Percentiles rank a stretch among this genome's conserved stretches.
phyloP scores from a whole-genome alignment of 2,888 invertebrate genomes.

The Drosophila mettleri region DNA sequence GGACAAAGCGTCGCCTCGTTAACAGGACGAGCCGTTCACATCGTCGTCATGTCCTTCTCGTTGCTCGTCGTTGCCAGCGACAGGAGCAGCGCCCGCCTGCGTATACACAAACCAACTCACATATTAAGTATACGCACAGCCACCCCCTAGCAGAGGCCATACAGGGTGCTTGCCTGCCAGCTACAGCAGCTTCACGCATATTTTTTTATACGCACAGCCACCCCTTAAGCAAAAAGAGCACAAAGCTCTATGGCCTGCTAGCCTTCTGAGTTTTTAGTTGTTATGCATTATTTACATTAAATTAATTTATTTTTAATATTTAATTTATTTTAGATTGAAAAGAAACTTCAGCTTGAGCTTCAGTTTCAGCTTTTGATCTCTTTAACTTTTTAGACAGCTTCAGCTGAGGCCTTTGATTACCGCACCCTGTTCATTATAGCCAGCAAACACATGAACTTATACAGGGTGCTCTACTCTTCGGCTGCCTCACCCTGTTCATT shows the following conservation, averaged over 20 bases:
- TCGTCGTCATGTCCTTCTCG: conserved; percentile 55
- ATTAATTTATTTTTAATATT: too few species aligned
- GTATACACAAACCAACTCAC: conserved; percentile 44
- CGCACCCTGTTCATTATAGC: background rate
- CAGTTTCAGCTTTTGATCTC: background rate
- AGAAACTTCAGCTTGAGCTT: too few species aligned
- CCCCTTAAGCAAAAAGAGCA: too few species aligned
- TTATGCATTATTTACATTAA: too few species aligned
- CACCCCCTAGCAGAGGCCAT: conserved; percentile 46
- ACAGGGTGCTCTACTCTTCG: conserved; percentile 34
- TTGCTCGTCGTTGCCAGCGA: conserved; percentile 36
- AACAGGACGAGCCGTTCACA: conserved; percentile 69
- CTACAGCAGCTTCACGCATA: background rate
- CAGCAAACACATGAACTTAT: background rate
- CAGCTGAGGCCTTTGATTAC: background rate
- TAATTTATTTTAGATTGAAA: too few species aligned
- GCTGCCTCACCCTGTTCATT: conserved; percentile 60
- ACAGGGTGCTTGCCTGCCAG: conserved; percentile 4
- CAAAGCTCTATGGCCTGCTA: too few species aligned
- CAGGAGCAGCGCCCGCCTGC: conserved; percentile 34
- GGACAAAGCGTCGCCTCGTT: conserved; percentile 74
- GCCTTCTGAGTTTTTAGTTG: too few species aligned
- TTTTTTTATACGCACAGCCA: too few species aligned
- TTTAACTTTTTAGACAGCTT: too few species aligned
- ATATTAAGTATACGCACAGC: conserved; percentile 62